Conservation (phyloP, 2,888 invertebrate genomes). For the Blastobasis adustella region DNA sequence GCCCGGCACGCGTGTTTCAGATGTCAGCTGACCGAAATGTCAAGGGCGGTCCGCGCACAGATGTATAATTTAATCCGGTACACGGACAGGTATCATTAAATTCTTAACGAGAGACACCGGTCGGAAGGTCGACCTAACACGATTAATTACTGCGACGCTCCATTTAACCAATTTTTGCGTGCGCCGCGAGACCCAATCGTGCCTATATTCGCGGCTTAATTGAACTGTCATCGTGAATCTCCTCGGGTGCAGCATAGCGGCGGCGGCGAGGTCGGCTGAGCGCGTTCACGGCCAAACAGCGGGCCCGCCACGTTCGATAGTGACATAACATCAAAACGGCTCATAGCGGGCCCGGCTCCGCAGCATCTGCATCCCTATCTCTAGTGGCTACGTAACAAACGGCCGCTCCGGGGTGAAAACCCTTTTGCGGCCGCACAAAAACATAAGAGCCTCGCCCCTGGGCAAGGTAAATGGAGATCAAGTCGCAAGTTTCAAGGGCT, state of each 20-base stretch:
- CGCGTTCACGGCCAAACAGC: constrained; percentile 64
- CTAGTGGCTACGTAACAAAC: constrained; percentile 58
- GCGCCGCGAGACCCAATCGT: too few relatives aligned
- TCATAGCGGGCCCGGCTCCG: constrained; percentile 57
- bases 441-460: constrained; percentile 47
- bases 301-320: constrained; percentile 61
- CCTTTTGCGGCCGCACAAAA: constrained; percentile 57
- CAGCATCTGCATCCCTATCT: constrained; percentile 71
- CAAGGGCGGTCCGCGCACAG: constrained; percentile 12
- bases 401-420: constrained; percentile 63
- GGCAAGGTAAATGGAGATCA: constrained; percentile 61
- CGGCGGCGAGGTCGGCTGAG: constrained; percentile 42
- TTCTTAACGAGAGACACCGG: neutral
- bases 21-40: constrained; percentile 15
- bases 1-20: neutral
- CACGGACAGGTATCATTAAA: neutral
- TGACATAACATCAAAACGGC: constrained; percentile 63
- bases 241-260: constrained; percentile 27
- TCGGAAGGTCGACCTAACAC: too few relatives aligned
- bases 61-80: constrained; percentile 1
- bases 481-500: constrained; percentile 64
- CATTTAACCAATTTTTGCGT: too few relatives aligned
- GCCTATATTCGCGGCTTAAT: neutral
- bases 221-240: constrained; percentile 27
- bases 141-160: too few relatives aligned